These are phyloP conservation scores for Volucella inflata DNA, from an alignment of 2,888 invertebrate species.

Conservation along the genomic window DNA sequence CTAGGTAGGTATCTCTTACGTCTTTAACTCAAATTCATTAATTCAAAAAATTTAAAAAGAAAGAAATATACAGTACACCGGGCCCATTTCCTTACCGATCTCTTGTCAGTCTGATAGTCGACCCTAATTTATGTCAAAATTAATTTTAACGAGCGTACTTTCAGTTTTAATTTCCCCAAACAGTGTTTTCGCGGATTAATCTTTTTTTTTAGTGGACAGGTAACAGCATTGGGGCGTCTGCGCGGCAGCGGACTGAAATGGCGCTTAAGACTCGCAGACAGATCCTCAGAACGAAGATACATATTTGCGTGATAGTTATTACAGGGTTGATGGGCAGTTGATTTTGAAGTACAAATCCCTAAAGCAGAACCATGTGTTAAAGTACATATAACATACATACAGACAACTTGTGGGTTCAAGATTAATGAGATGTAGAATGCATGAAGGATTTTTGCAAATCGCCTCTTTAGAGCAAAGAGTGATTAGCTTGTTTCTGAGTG, in stretches of 20 bases:
- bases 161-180: conserved; percentile 35
- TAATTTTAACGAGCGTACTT: conserved; percentile 42
- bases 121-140: conserved; percentile 61
- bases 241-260: not conserved
- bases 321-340: conserved; percentile 15
- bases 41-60: not conserved
- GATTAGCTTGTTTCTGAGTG: no score
- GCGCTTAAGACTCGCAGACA: conserved; percentile 2
- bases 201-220: conserved; percentile 4
- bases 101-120: conserved; percentile 45
- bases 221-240: not conserved
- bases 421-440: no score
- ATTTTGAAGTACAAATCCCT: no score
- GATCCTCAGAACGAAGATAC: conserved; percentile 25
- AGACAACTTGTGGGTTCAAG: no score
- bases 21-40: conserved; percentile 12
- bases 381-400: no score
- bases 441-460: no score
- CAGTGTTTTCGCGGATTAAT: conserved; percentile 8
- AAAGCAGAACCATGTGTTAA: no score
- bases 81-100: not conserved
- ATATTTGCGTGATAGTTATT: conserved; percentile 53
- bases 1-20: not conserved
- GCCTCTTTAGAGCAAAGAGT: no score
- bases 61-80: conserved; percentile 11